A percentile compares a stretch with the other conserved stretches of the same genome.
phyloP scores from a whole-genome alignment of 2,113 vertebrate species.

The Macroglossus sobrinus region DNA sequence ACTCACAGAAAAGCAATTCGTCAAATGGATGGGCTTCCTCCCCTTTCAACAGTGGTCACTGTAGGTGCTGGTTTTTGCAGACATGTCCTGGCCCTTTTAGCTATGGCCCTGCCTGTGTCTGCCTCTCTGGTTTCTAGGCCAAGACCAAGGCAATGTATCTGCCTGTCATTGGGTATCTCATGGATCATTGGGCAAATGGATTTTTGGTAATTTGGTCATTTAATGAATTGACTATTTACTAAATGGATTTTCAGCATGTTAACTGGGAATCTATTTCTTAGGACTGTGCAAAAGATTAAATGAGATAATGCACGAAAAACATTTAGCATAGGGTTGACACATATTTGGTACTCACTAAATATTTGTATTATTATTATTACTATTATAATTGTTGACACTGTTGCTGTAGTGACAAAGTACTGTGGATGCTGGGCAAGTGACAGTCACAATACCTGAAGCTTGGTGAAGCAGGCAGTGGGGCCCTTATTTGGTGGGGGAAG shows the following conservation, averaged over 20 bases:
- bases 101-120: not conserved
- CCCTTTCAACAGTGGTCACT: not conserved
- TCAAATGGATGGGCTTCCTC: not conserved
- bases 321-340: not conserved
- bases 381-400: not conserved
- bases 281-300: slow-evolving; percentile 10
- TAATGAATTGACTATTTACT: slow-evolving; percentile 44
- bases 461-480: not conserved
- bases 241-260: slow-evolving; percentile 48
- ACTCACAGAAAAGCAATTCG: not conserved
- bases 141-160: not conserved
- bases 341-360: not conserved
- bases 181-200: not conserved
- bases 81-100: fast-evolving
- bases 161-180: not conserved
- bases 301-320: not conserved
- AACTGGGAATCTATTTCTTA: not conserved
- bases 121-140: not conserved
- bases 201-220: slow-evolving; percentile 14
- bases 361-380: not conserved
- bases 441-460: not conserved
- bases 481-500: not conserved
- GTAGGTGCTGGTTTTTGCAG: fast-evolving
- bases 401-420: not conserved
- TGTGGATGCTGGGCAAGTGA: not conserved